Percentiles rank a stretch among this genome's conserved stretches.
Conservation (phyloP, 2,888 invertebrate species). For the Brachypalpus laphriformis region DNA sequence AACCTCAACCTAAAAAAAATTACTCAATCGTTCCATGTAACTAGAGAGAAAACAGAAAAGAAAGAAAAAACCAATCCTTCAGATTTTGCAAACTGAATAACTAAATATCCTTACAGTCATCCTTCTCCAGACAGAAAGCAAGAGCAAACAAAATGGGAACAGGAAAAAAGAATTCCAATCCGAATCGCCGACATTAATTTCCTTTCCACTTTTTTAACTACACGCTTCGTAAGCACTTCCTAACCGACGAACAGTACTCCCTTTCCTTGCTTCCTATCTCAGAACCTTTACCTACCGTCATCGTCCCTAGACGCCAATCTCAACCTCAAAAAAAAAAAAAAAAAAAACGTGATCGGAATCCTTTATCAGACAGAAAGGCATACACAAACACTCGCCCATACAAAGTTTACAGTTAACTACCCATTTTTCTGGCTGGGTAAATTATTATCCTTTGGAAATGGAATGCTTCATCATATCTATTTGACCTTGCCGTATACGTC, state of each 20-base stretch:
- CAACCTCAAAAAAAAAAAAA: slow-evolving; percentile 46
- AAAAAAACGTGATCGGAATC: slow-evolving; percentile 65
- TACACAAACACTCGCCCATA: slow-evolving; percentile 1
- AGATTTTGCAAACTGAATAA: slow-evolving; percentile 67
- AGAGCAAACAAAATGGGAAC: slow-evolving; percentile 31
- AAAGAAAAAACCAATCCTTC: slow-evolving; percentile 30
- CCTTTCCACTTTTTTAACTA: slow-evolving; percentile 66
- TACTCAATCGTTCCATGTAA: slow-evolving; percentile 34
- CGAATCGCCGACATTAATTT: slow-evolving; percentile 71
- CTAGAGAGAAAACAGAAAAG: neutral
- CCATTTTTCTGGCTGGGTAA: slow-evolving; percentile 69
- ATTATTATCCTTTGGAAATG: slow-evolving; percentile 62
- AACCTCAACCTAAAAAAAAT: slow-evolving; percentile 46
- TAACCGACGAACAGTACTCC: slow-evolving; percentile 38
- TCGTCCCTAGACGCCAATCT: slow-evolving; percentile 59
- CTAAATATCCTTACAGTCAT: slow-evolving; percentile 55
- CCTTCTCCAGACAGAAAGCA: neutral
- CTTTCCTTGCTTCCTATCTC: slow-evolving; percentile 5
- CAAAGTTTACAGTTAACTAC: slow-evolving; percentile 71
- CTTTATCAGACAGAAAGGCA: slow-evolving; percentile 48
- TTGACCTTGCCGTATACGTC: slow-evolving; percentile 39
- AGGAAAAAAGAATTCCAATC: slow-evolving; percentile 58
- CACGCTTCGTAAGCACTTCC: slow-evolving; percentile 65
- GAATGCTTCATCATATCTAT: slow-evolving; percentile 50
- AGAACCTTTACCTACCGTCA: slow-evolving; percentile 42